Percentiles rank a stretch among this genome's conserved stretches.
Conservation (phyloP, 2,113 vertebrate species). For the Podocnemis expansa region DNA sequence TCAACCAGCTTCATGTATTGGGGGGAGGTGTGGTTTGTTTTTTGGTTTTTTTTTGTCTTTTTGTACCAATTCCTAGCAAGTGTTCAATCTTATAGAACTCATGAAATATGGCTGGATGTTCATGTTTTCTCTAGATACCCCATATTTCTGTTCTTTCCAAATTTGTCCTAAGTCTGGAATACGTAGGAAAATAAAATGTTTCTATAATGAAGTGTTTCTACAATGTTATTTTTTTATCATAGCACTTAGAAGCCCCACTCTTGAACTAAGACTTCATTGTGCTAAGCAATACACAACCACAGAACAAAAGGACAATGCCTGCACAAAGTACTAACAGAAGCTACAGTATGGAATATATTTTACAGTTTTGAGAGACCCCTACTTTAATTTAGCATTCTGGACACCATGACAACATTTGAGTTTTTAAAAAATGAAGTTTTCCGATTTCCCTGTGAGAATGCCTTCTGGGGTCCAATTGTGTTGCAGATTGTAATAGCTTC, state of each 20-base stretch:
- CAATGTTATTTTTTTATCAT: not conserved
- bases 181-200: not conserved
- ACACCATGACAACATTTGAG: not conserved
- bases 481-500: not conserved
- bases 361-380: not conserved
- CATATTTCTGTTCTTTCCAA: not conserved
- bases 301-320: not conserved
- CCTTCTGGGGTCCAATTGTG: not conserved
- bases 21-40: too few relatives aligned
- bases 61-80: not conserved
- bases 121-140: fast-evolving
- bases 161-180: not conserved
- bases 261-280: too few relatives aligned
- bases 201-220: not conserved
- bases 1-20: not conserved
- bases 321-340: not conserved
- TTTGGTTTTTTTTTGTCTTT: too few relatives aligned
- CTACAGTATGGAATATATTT: not conserved
- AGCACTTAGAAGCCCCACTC: not conserved
- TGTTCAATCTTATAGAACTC: not conserved
- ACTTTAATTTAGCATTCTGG: not conserved
- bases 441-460: not conserved
- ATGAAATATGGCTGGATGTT: not conserved
- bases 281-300: not conserved
- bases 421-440: not conserved